Conservation (phyloP, 2,797 vertebrate genomes). For the Chiroxiphia lanceolata region DNA sequence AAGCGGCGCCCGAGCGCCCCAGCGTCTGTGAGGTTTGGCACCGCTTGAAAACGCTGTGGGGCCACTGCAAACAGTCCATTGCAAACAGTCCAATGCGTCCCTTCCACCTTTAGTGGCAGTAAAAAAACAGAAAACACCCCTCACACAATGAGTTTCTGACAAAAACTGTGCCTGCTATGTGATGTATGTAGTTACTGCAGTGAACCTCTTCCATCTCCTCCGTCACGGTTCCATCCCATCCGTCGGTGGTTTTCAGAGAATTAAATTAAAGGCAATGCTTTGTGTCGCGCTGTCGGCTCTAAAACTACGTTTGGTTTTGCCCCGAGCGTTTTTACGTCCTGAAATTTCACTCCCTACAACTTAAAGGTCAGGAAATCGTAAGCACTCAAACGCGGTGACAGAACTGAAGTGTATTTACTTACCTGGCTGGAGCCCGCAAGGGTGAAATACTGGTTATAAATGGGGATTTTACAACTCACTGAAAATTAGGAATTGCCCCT, state of each 20-base stretch:
- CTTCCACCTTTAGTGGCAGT: accelerated
- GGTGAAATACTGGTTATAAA: background rate
- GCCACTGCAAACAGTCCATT: too few species aligned
- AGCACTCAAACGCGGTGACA: background rate
- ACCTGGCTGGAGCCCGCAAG: background rate
- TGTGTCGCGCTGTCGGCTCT: background rate
- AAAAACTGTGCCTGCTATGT: accelerated
- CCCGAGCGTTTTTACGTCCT: background rate
- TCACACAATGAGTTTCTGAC: background rate
- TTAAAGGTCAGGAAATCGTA: background rate
- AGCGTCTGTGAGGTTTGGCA: background rate
- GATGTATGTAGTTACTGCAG: background rate
- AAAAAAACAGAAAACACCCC: background rate
- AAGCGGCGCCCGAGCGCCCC: too few species aligned
- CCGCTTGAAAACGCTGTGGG: too few species aligned
- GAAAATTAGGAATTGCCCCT: background rate
- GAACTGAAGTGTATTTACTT: accelerated
- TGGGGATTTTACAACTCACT: background rate
- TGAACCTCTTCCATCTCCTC: accelerated
- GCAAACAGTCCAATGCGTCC: too few species aligned
- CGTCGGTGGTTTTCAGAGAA: background rate
- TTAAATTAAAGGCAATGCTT: background rate
- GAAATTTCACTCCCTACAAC: background rate
- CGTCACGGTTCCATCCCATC: accelerated
- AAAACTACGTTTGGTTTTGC: background rate